Conservation (phyloP, 2,797 vertebrate species). For the Molothrus ater region DNA sequence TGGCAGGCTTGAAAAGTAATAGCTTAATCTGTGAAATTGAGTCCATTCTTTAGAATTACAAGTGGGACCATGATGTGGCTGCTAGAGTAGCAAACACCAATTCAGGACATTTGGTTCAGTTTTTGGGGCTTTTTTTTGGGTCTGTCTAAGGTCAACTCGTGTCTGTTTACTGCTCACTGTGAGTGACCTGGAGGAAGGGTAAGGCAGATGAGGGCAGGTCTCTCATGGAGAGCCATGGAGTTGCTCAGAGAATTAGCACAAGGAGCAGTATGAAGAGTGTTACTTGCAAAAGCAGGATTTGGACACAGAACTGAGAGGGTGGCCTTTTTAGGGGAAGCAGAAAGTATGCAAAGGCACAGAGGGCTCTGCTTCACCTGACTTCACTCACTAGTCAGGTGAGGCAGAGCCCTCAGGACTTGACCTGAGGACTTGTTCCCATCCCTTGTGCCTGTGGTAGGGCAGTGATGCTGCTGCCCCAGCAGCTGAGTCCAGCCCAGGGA, state of each 20-base stretch:
- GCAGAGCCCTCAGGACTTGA: neutral
- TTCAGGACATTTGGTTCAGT: neutral
- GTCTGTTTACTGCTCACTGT: neutral
- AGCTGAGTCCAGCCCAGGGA: neutral
- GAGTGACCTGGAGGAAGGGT: neutral
- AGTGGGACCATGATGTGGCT: neutral
- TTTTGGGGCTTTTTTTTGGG: neutral
- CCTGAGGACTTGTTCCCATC: neutral
- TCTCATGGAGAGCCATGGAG: neutral
- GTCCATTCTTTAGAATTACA: neutral
- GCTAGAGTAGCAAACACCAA: neutral
- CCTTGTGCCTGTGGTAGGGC: fast-evolving
- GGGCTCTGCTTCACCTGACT: neutral
- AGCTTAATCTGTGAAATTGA: slow-evolving; percentile 13
- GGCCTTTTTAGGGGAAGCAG: neutral
- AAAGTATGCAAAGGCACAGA: neutral
- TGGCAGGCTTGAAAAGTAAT: slow-evolving; percentile 20
- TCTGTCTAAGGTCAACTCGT: neutral
- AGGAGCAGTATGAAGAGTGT: neutral
- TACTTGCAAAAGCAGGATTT: neutral
- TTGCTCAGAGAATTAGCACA: neutral
- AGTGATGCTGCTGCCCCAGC: neutral
- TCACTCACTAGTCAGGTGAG: neutral
- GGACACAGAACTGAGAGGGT: neutral
- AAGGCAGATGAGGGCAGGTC: neutral